Base-by-base conservation (phyloP, 2,888 invertebrate species). In the Coenonympha glycerion region DNA sequence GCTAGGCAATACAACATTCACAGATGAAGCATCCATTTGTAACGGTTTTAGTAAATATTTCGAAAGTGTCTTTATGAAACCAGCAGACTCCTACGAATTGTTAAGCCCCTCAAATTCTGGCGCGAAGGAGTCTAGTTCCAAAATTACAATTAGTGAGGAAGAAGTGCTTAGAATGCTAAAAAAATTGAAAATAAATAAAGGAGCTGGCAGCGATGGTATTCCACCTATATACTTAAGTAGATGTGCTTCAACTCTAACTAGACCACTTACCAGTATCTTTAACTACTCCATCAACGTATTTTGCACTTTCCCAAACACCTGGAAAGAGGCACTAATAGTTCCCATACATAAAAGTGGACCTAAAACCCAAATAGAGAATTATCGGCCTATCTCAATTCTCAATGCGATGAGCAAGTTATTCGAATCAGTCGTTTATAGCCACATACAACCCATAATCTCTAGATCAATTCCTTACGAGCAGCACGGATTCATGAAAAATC, bases 401-500 rank as follows among this genome's bases (percentile, higher is more conserved):
- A 48, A 30, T n/a, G 8, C 8, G 3, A 41, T 48, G 13, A 19
- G 39, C 4, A 48, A 48, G 24, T 5, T 40, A 15, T 41, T 48
- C 13, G 48, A 48, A 41, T 33, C 6, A 18, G n/a, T 39, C 33
- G 40, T 49, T 11, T 31, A 39, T n/a, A 39, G 31, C 18, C 8
- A 2, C 2, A 37, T 49, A 3, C 8, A 11, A 16, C 31, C 48
- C 5, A 24, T 24, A 13, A 22, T 40, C 6, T 6, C 16, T 15
- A 15, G 16, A 8, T 6, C 16, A 34, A 34, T 34, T 8, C 15
- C 16, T 34, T 6, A 11, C 16, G 2, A 34, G 11, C 31, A 31
- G 13, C 49, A 49, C 37, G 56, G 59, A 8, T 59, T 56, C 16
- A 52, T 58, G 37, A 48, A 42, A n/a, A 28, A 47, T 6, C 47